phyloP scores from a whole-genome alignment of 1,140 invertebrate species.

The Nomia melanderi region DNA sequence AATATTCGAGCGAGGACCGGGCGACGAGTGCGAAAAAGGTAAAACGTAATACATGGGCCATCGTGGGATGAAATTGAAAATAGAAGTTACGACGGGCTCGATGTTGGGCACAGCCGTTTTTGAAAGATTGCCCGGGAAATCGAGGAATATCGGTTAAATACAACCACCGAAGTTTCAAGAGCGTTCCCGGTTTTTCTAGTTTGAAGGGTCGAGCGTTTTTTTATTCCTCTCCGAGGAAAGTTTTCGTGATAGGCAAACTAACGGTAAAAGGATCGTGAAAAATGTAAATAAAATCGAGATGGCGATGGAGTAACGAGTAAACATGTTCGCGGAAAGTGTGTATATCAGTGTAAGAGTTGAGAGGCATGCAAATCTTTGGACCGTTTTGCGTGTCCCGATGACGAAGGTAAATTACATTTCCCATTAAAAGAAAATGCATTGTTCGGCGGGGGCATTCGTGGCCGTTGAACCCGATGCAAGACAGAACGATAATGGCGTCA shows the following conservation, averaged over 20 bases:
- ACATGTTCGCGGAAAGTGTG: no score
- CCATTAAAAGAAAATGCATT: background rate
- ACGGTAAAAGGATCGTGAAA: no score
- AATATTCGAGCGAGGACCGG: background rate
- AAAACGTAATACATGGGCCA: background rate
- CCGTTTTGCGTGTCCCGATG: no score
- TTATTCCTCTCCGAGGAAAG: no score
- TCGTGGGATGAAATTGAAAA: slow-evolving; percentile 7
- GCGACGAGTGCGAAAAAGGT: background rate
- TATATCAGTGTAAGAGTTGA: no score
- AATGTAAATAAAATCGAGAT: no score
- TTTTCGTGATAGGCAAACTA: no score
- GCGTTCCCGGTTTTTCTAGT: background rate
- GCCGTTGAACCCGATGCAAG: background rate
- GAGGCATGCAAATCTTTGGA: no score
- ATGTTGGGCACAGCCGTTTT: background rate
- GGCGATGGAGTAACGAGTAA: no score
- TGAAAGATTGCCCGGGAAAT: background rate
- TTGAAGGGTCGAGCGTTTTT: no score
- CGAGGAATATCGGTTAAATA: background rate
- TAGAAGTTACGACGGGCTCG: background rate
- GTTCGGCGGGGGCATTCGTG: background rate
- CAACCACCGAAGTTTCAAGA: background rate
- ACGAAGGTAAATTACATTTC: no score
- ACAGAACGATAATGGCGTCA: background rate